phyloP scores from a whole-genome alignment of 2,113 vertebrate species.

The Acrocephalus arundinaceus region DNA sequence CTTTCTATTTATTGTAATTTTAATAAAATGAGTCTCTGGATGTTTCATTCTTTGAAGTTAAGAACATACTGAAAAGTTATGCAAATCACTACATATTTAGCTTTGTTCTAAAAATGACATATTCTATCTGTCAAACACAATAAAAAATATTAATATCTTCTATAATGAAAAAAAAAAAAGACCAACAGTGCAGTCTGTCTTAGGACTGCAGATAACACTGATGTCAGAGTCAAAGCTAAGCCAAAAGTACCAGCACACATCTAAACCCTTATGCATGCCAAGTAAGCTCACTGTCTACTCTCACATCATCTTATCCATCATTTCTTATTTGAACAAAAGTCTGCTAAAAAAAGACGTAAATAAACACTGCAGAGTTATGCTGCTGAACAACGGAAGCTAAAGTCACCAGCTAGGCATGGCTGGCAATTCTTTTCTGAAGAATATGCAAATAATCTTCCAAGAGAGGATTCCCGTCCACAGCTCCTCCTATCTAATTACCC shows the following conservation, averaged over 20 bases:
- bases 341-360: not conserved
- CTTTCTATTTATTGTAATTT: not conserved
- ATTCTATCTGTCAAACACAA: not conserved
- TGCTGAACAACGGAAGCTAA: not conserved
- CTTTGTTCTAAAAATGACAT: not conserved
- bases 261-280: not conserved
- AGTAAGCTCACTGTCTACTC: not conserved
- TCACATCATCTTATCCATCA: not conserved
- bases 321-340: not conserved
- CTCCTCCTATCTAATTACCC: not conserved
- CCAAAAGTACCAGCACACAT: not conserved
- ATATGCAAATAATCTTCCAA: not conserved
- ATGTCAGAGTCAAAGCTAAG: not conserved
- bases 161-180: not conserved
- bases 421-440: not conserved
- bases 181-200: not conserved
- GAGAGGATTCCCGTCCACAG: not conserved
- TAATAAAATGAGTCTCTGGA: not conserved
- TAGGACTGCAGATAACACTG: not conserved
- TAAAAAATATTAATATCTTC: not conserved
- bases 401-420: not conserved
- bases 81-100: not conserved
- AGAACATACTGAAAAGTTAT: not conserved
- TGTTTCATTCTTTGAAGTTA: slow-evolving; percentile 6
- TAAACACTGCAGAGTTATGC: not conserved